These are phyloP conservation scores for Trypoxylus dichotomus DNA, from an alignment of 1,140 invertebrate species.

Conservation along the genomic window DNA sequence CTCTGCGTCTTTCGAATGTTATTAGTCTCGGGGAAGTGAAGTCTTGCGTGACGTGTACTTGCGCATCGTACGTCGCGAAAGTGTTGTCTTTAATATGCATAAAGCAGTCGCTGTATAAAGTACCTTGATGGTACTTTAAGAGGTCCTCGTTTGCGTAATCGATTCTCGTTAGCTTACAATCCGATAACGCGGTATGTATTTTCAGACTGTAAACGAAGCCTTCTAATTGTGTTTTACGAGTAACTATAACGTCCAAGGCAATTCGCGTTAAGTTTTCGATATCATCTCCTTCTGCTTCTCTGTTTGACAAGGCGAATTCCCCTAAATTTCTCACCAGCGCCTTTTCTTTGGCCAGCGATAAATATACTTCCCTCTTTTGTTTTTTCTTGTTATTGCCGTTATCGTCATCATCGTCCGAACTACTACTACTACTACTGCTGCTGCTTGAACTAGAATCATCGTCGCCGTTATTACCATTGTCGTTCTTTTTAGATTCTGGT, in stretches of 20 bases:
- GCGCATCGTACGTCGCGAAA: slow-evolving; percentile 49
- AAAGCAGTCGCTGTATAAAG: not conserved
- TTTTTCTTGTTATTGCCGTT: slow-evolving; percentile 7
- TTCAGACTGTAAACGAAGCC: slow-evolving; percentile 49
- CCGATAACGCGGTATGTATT: slow-evolving; percentile 46
- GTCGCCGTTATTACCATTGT: not conserved
- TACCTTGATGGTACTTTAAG: not conserved
- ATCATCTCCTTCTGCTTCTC: slow-evolving; percentile 50
- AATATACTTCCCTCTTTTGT: not conserved
- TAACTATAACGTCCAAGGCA: slow-evolving; percentile 48
- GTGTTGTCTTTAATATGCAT: slow-evolving; percentile 34
- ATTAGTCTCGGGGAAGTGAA: slow-evolving; percentile 46
- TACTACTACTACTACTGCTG: slow-evolving; percentile 26
- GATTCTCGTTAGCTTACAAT: slow-evolving; percentile 44
- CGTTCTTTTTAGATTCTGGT: not conserved
- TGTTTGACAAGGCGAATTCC: slow-evolving; percentile 48
- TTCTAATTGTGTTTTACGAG: slow-evolving; percentile 45
- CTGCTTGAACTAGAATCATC: not conserved
- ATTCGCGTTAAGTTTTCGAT: slow-evolving; percentile 45
- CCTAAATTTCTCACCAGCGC: slow-evolving; percentile 47
- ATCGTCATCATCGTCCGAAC: slow-evolving; percentile 14
- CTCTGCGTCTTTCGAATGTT: slow-evolving; percentile 50
- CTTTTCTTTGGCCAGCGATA: slow-evolving; percentile 39
- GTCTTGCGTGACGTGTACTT: slow-evolving; percentile 48
- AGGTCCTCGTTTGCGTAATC: not conserved